Base-by-base conservation (phyloP, 2,113 vertebrate species). In the Azemiops feae region DNA sequence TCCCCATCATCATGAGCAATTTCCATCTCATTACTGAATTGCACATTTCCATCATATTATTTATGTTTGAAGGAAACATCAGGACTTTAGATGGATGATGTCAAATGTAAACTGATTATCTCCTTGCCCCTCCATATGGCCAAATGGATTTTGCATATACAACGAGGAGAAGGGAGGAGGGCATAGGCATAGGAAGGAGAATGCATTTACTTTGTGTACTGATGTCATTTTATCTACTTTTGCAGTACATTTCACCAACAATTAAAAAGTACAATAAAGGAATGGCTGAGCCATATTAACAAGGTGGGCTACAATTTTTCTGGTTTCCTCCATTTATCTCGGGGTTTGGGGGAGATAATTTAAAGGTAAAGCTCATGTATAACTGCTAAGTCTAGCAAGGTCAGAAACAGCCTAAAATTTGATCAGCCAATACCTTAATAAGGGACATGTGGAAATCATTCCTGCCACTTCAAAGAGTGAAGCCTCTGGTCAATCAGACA, bases 21-120 rank as follows among this genome's bases (percentile, higher is more conserved):
- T 93, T 93, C 88, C 88, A 90, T 90, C 58, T 81, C 92, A 90
- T 93, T 93, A 90, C 30, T 34, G 45, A 60, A 88, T 43, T 53
- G 74, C 90, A 52, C 92, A 86, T 93, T 86, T 90, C 74, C 92
- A 90, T 50, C 30, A 30, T n/a, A 47, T 60, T 60, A 93, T 86
- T 93, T 93, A 25, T 55, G 58, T 93, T 47, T 52, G 45, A 86
- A 55, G 58, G 92, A 53, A 93, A 85, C 69, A 89, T 47, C 43
- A 58, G 53, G 27, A 39, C 14, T 92, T 92, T 60, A 93, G 54
- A 30, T 34, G 58, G 89, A 57, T 45, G 54, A 53, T 39, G 88
- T 86, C 69, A 90, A 58, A 89, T 60, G n/a, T 27, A 85, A 93
- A 60, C 30, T 45, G 58, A 25, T 87, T 86, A 47, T 60, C 74